Conservation (phyloP, 2,113 vertebrate genomes). For the Pachypanchax playfairii region DNA sequence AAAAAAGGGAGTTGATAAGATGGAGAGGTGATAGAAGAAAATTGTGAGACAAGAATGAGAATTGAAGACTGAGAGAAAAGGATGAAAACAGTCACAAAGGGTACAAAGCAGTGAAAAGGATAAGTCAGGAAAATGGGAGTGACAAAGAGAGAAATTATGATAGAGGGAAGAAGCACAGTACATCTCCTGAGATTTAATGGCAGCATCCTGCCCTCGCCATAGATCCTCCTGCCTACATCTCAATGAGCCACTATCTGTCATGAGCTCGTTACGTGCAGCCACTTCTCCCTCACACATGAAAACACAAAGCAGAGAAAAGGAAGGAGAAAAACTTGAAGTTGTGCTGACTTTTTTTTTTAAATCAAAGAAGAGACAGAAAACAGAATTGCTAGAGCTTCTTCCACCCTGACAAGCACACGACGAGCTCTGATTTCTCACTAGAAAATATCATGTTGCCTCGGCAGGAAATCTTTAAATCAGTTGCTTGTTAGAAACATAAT, state of each 20-base stretch:
- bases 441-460: too few species aligned
- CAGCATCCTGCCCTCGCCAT: constrained; percentile 38
- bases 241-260: constrained; percentile 62
- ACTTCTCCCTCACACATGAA: constrained; percentile 22
- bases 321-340: background rate
- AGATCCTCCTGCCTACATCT: constrained; percentile 56
- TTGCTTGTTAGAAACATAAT: too few species aligned
- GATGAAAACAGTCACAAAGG: constrained; percentile 9
- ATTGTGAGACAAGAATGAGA: constrained; percentile 14
- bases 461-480: too few species aligned
- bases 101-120: constrained; percentile 14
- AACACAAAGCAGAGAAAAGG: background rate
- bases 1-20: constrained; percentile 4
- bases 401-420: background rate
- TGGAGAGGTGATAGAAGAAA: constrained; percentile 4
- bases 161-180: constrained; percentile 31
- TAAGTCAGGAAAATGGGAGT: constrained; percentile 16
- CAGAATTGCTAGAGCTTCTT: background rate
- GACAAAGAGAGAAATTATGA: constrained; percentile 17
- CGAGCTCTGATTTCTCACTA: background rate
- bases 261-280: constrained; percentile 39
- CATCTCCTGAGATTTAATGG: constrained; percentile 60
- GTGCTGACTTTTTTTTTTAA: background rate
- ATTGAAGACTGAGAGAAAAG: background rate
- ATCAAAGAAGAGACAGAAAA: background rate